phyloP scores from a whole-genome alignment of 2,888 invertebrate species.

The Apodemia zela region DNA sequence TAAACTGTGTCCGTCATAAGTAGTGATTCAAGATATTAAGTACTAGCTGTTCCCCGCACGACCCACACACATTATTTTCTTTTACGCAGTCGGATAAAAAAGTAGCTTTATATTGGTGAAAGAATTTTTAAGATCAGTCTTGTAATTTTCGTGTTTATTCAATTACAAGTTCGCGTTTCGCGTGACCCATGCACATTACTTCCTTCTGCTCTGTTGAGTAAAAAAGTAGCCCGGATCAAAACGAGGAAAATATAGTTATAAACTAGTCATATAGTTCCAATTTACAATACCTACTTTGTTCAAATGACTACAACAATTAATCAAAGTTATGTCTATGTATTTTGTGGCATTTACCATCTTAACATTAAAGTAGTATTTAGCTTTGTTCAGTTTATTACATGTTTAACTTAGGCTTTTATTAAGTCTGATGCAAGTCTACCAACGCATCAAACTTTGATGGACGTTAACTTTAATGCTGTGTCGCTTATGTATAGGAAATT shows the following conservation, averaged over 20 bases:
- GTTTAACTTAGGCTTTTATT: background rate
- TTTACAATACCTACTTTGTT: no score
- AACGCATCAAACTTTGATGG: background rate
- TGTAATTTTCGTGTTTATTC: no score
- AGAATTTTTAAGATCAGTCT: no score
- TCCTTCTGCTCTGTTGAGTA: no score
- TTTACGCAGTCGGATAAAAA: no score
- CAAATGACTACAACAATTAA: background rate
- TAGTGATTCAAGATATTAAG: background rate
- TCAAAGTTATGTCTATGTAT: background rate
- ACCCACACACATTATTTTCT: no score
- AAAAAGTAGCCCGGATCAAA: no score
- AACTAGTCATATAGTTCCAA: no score
- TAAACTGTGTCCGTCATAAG: background rate
- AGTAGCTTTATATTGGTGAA: no score
- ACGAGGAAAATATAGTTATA: no score
- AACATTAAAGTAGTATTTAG: background rate
- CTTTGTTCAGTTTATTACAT: background rate
- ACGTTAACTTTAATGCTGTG: background rate
- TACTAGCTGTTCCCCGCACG: background rate
- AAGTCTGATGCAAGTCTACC: background rate
- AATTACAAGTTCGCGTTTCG: no score
- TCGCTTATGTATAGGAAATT: background rate
- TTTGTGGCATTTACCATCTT: slow-evolving; percentile 5
- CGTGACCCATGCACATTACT: no score